phyloP scores from a whole-genome alignment of 2,797 vertebrate genomes.

The Allobates femoralis region DNA sequence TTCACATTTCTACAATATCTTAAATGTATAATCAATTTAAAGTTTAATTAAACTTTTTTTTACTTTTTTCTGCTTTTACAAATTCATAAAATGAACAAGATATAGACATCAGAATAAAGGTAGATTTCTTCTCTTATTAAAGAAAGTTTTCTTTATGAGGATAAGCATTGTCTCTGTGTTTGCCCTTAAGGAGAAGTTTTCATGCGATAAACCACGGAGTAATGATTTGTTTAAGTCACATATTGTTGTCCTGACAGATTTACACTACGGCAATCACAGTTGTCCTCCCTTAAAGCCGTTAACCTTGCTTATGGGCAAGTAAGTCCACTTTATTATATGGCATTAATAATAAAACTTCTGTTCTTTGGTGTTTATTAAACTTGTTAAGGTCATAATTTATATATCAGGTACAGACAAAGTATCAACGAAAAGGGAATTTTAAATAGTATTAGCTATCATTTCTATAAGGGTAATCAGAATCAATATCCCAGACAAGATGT shows the following conservation, averaged over 20 bases:
- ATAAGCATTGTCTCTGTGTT: slow-evolving; percentile 4
- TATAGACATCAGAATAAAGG: not conserved
- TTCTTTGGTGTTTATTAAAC: slow-evolving; percentile 21
- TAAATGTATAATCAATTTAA: too few species aligned
- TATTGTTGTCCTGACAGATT: slow-evolving; percentile 53
- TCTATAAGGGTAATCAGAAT: not conserved
- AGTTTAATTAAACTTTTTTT: too few species aligned
- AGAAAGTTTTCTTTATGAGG: slow-evolving; percentile 7
- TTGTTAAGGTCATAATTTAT: slow-evolving; percentile 30
- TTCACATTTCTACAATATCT: too few species aligned
- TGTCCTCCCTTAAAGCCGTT: slow-evolving; percentile 39
- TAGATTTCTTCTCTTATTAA: not conserved
- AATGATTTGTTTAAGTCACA: slow-evolving; percentile 49
- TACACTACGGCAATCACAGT: slow-evolving; percentile 44
- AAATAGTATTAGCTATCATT: not conserved
- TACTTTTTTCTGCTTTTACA: too few species aligned
- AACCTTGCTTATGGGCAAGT: slow-evolving; percentile 55
- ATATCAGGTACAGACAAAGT: not conserved
- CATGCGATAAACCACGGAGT: slow-evolving; percentile 22
- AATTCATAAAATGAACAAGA: not conserved
- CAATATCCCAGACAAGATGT: not conserved
- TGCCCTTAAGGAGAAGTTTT: slow-evolving; percentile 6
- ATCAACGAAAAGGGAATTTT: not conserved
- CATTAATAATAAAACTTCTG: slow-evolving; percentile 44
- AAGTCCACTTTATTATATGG: slow-evolving; percentile 38